Conservation (phyloP, 2,113 vertebrate species). For the Eulemur macaco region DNA sequence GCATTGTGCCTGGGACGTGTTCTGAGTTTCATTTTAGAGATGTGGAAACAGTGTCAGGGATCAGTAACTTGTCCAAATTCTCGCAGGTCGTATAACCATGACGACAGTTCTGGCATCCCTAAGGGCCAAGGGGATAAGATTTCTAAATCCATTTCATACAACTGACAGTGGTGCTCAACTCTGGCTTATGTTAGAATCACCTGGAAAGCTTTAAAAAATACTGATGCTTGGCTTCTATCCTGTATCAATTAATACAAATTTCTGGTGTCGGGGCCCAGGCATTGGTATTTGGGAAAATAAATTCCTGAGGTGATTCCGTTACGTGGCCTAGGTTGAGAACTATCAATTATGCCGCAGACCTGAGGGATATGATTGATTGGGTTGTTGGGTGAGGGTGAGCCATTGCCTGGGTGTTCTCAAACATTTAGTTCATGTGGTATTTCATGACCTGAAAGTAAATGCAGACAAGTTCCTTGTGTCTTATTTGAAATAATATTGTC, state of each 20-base stretch:
- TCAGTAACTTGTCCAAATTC: background rate
- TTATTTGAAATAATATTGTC: constrained; percentile 10
- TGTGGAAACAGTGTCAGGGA: background rate
- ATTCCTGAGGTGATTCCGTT: background rate
- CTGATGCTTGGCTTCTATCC: background rate
- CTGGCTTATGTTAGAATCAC: background rate
- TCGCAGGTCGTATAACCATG: background rate
- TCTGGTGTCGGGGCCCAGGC: background rate
- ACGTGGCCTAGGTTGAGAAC: background rate
- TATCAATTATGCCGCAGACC: background rate
- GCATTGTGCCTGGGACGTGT: background rate
- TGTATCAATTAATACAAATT: background rate
- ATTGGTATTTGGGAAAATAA: background rate
- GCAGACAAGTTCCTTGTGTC: background rate
- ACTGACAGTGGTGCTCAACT: background rate
- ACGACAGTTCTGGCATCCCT: background rate
- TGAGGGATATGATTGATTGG: background rate
- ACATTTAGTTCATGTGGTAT: background rate
- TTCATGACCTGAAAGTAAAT: constrained; percentile 37
- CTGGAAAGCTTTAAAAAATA: background rate
- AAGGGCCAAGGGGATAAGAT: background rate
- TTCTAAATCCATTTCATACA: background rate
- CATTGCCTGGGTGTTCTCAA: background rate
- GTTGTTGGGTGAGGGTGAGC: background rate
- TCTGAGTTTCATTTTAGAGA: background rate